Percentiles rank a stretch among this genome's conserved stretches.
These are phyloP conservation scores for Villa cingulata DNA, from an alignment of 2,888 invertebrate species.

Conservation along the genomic window DNA sequence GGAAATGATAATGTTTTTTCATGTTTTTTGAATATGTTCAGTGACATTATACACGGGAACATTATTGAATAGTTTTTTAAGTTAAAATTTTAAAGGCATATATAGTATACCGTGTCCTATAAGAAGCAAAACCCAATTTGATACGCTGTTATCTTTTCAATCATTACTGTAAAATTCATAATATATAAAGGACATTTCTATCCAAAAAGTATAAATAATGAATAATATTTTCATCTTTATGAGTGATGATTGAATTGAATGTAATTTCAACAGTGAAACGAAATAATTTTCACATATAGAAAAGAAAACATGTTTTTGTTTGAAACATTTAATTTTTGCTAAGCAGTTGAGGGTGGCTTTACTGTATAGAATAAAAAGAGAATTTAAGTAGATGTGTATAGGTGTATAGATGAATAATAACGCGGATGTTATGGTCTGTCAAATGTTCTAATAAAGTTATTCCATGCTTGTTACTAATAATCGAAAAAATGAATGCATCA, in stretches of 20 bases:
- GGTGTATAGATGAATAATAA: too few species aligned
- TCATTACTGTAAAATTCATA: neutral
- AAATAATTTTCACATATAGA: slow-evolving; percentile 24
- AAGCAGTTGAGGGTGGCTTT: neutral
- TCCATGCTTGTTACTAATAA: neutral
- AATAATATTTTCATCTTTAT: slow-evolving; percentile 36
- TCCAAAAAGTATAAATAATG: slow-evolving; percentile 4
- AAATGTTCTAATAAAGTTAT: slow-evolving; percentile 5
- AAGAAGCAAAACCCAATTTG: slow-evolving; percentile 9
- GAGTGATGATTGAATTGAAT: slow-evolving; percentile 37
- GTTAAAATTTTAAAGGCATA: too few species aligned
- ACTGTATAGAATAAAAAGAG: neutral
- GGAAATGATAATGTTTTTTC: too few species aligned
- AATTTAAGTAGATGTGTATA: neutral
- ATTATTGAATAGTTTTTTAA: too few species aligned
- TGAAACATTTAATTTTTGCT: neutral
- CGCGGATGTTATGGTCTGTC: slow-evolving; percentile 2
- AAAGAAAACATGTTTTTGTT: neutral
- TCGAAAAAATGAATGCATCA: neutral
- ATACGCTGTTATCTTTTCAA: slow-evolving; percentile 5
- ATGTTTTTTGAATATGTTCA: too few species aligned
- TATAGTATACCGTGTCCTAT: neutral
- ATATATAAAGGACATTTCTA: neutral
- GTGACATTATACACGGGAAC: too few species aligned
- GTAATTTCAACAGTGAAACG: slow-evolving; percentile 35